Conservation (phyloP, 1,140 invertebrate genomes). For the Tenebrio molitor region DNA sequence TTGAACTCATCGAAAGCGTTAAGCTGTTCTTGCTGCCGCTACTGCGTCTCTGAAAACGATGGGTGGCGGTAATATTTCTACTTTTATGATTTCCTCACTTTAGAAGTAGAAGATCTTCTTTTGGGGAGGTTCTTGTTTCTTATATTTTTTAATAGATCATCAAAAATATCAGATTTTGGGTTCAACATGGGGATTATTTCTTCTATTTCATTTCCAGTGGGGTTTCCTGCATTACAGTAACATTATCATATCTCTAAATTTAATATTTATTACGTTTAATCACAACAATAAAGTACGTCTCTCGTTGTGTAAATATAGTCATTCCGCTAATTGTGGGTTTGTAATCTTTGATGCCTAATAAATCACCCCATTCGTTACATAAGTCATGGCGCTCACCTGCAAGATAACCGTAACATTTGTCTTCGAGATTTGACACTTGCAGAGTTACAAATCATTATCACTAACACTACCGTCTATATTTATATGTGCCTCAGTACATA, state of each 20-base stretch:
- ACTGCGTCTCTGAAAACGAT: conserved; percentile 5
- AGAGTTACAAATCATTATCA: neutral
- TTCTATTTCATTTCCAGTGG: neutral
- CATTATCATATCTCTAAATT: neutral
- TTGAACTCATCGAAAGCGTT: neutral
- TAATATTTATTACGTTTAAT: conserved; percentile 4
- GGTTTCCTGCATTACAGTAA: neutral
- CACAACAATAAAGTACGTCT: conserved; percentile 15
- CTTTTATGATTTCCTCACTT: no score
- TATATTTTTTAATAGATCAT: neutral
- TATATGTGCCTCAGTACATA: conserved; percentile 9
- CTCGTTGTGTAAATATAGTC: neutral
- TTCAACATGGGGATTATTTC: neutral
- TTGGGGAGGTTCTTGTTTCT: neutral
- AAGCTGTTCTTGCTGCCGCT: conserved; percentile 4
- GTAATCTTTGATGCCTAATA: neutral
- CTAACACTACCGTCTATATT: conserved; percentile 3
- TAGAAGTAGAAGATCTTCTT: neutral
- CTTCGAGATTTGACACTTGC: no score
- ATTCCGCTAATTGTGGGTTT: neutral
- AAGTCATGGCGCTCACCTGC: neutral
- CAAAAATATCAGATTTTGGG: neutral
- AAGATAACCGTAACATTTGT: no score
- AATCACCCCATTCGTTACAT: neutral
- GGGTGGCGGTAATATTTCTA: neutral